phyloP scores from a whole-genome alignment of 2,797 vertebrate genomes.

The Neoniphon sammara region DNA sequence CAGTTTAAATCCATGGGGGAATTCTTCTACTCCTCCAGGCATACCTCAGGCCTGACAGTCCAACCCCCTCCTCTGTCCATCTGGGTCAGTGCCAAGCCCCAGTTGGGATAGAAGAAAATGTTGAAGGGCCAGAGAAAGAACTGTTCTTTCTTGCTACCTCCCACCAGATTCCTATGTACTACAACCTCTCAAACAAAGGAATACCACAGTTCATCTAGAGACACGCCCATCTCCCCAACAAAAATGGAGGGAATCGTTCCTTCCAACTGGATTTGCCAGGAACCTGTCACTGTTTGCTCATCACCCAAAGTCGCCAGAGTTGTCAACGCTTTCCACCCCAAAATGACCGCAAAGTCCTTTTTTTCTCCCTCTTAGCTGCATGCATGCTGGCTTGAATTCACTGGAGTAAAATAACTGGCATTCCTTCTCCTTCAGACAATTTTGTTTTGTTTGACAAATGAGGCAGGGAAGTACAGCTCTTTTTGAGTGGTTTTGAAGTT shows the following conservation, averaged over 20 bases:
- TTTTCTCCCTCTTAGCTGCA: neutral
- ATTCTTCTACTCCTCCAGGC: slow-evolving; percentile 68
- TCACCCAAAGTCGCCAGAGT: slow-evolving; percentile 11
- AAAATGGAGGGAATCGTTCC: slow-evolving; percentile 13
- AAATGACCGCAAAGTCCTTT: slow-evolving; percentile 17
- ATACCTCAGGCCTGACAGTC: slow-evolving; percentile 73
- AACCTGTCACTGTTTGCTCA: slow-evolving; percentile 31
- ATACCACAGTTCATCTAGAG: slow-evolving; percentile 21
- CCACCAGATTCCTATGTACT: slow-evolving; percentile 62
- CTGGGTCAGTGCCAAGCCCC: slow-evolving; percentile 64
- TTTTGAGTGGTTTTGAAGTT: slow-evolving; percentile 23
- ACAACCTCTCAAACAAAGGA: slow-evolving; percentile 39
- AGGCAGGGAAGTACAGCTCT: neutral
- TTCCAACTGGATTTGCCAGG: slow-evolving; percentile 18
- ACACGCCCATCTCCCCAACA: neutral
- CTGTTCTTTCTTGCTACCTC: slow-evolving; percentile 54
- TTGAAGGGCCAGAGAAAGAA: slow-evolving; percentile 50
- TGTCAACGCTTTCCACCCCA: slow-evolving; percentile 21
- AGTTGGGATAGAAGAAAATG: slow-evolving; percentile 42
- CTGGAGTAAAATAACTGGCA: slow-evolving; percentile 34
- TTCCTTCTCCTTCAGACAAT: slow-evolving; percentile 33
- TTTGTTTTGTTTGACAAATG: slow-evolving; percentile 27
- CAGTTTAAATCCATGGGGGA: slow-evolving; percentile 55
- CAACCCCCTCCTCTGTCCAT: slow-evolving; percentile 44
- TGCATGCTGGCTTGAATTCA: slow-evolving; percentile 38